Evolutionary conservation across 1,140 invertebrate species (phyloP).

Genomic region (Leptopilina boulardi): DNA sequence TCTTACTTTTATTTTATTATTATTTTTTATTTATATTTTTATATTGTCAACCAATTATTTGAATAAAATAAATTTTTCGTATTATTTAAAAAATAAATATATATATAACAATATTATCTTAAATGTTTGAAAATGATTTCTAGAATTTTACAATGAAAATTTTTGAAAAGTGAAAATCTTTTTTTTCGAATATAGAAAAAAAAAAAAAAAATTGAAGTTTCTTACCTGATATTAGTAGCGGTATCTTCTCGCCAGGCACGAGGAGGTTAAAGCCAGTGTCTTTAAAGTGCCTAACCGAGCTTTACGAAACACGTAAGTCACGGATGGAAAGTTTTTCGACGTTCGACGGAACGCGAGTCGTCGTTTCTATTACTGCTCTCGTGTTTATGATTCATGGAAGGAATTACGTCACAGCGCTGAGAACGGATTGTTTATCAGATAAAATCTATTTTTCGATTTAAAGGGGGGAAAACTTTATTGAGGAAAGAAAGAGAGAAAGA

Average conservation of each 20-base stretch:
- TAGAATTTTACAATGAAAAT: too few species aligned
- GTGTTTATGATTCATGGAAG: neutral
- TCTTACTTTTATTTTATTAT: too few species aligned
- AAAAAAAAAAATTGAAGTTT: neutral
- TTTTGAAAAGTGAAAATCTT: too few species aligned
- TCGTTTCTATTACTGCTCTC: constrained; percentile 38
- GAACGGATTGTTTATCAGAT: neutral
- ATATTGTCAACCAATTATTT: too few species aligned
- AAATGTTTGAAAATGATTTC: too few species aligned
- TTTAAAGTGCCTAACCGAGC: neutral
- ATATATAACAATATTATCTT: too few species aligned
- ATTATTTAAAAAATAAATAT: too few species aligned
- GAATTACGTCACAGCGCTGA: neutral
- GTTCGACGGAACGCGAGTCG: constrained; percentile 44
- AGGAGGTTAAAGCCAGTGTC: neutral
- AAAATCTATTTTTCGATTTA: neutral
- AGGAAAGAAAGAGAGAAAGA: neutral
- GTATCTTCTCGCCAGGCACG: constrained; percentile 12
- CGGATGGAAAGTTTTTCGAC: constrained; percentile 7
- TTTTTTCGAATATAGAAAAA: neutral
- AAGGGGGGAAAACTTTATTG: neutral
- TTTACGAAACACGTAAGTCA: neutral
- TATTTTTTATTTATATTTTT: too few species aligned
- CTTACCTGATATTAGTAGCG: constrained; percentile 1
- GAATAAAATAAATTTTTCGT: too few species aligned